phyloP scores from a whole-genome alignment of 2,888 invertebrate species.

The Vannuccia rotundouncinata region DNA sequence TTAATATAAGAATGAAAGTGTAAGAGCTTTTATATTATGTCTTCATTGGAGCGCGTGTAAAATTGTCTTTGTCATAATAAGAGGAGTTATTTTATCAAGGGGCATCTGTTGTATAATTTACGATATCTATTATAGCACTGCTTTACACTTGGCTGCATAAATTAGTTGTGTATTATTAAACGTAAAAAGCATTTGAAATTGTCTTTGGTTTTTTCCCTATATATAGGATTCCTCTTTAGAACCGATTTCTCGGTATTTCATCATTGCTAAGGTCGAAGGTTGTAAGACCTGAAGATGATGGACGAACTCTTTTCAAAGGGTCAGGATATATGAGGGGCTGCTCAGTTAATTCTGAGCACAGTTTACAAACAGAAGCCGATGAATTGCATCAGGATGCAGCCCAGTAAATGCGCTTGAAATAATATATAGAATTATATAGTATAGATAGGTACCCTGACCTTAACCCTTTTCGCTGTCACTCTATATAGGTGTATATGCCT shows the following conservation, averaged over 20 bases:
- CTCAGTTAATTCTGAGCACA: no score
- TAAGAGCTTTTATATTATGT: background rate
- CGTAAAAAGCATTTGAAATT: background rate
- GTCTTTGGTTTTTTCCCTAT: no score
- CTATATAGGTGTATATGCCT: no score
- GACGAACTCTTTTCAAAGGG: background rate
- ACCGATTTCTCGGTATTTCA: background rate
- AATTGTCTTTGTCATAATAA: background rate
- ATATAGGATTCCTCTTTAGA: background rate
- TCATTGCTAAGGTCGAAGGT: background rate
- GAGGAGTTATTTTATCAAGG: background rate
- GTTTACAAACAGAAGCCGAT: background rate
- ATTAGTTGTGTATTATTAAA: background rate
- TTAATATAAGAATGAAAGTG: background rate
- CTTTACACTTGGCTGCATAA: background rate
- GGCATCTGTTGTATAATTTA: background rate
- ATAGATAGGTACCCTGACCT: background rate
- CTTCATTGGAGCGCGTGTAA: background rate
- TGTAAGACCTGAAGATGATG: background rate
- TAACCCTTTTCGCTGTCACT: background rate
- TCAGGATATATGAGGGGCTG: background rate
- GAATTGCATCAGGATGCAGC: background rate
- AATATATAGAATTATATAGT: background rate
- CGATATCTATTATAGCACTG: background rate
- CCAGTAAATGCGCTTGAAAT: no score